phyloP scores from a whole-genome alignment of 2,888 invertebrate species.

The Eupithecia tripunctaria region DNA sequence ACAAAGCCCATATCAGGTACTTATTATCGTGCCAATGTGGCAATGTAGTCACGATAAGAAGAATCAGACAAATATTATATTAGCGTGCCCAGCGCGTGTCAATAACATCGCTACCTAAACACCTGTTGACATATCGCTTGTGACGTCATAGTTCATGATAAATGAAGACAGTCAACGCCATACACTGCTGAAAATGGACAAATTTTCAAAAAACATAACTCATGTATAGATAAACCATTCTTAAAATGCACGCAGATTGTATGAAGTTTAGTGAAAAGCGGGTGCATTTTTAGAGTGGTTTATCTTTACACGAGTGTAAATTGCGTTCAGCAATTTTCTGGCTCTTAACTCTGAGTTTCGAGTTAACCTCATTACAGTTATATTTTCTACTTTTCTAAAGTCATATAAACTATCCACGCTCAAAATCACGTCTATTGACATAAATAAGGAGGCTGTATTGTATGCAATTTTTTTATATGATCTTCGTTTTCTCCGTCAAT shows the following conservation, averaged over 20 bases:
- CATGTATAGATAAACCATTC: too few relatives aligned
- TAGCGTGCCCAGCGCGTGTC: neutral
- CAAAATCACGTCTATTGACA: too few relatives aligned
- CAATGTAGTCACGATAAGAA: neutral
- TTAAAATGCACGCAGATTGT: too few relatives aligned
- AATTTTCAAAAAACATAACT: neutral
- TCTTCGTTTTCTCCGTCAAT: neutral
- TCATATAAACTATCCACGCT: too few relatives aligned
- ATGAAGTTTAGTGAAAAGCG: too few relatives aligned
- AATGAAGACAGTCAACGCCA: neutral
- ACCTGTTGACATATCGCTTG: slow-evolving; percentile 7
- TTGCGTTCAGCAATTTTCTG: neutral
- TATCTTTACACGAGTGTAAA: neutral
- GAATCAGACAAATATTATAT: neutral
- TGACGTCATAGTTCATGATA: slow-evolving; percentile 2
- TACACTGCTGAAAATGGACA: neutral
- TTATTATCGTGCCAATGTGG: neutral
- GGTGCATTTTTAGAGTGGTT: too few relatives aligned
- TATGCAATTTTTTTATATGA: neutral
- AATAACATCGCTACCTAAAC: slow-evolving; percentile 1
- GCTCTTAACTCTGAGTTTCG: neutral
- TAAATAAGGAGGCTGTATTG: neutral
- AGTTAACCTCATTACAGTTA: too few relatives aligned
- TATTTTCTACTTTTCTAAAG: too few relatives aligned
- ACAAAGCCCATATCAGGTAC: neutral